phyloP scores from a whole-genome alignment of 2,888 invertebrate species.

The Eumerus sabulonum region DNA sequence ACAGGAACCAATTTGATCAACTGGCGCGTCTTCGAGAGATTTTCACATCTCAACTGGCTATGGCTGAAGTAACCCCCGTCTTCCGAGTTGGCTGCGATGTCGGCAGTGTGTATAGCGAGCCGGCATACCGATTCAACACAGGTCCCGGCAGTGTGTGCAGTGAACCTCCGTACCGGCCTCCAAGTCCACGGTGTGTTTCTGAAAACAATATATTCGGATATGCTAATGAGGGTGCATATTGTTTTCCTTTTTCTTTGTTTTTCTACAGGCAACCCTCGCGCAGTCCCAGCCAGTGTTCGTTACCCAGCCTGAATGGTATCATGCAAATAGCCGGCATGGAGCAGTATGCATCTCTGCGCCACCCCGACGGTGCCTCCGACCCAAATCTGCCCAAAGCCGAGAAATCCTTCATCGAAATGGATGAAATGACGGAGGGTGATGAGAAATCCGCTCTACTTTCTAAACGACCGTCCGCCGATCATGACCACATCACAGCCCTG shows the following conservation, averaged over 20 bases:
- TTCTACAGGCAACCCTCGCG: conserved; percentile 75
- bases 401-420: conserved; percentile 74
- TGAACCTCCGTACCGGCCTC: conserved; percentile 87
- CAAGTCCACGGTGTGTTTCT: conserved; percentile 78
- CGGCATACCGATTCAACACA: conserved; percentile 78
- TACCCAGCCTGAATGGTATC: conserved; percentile 84
- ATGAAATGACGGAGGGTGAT: conserved; percentile 77
- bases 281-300: conserved; percentile 78
- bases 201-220: no score
- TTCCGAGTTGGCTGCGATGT: conserved; percentile 80
- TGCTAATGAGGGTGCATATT: not conserved
- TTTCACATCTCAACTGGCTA: conserved; percentile 88
- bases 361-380: conserved; percentile 96
- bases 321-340: conserved; percentile 81
- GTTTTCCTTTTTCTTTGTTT: not conserved
- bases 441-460: conserved; percentile 75
- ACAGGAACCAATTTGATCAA: conserved; percentile 85
- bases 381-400: conserved; percentile 84
- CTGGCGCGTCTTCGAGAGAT: conserved; percentile 89
- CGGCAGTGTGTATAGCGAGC: conserved; percentile 79
- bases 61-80: conserved; percentile 85
- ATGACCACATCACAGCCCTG: conserved; percentile 73
- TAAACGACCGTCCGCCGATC: conserved; percentile 74
- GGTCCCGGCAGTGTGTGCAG: conserved; percentile 90
- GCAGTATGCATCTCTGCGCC: conserved; percentile 86